These are phyloP conservation scores for Xyliphius kryptos DNA, from an alignment of 2,113 vertebrate species.

Conservation along the genomic window DNA sequence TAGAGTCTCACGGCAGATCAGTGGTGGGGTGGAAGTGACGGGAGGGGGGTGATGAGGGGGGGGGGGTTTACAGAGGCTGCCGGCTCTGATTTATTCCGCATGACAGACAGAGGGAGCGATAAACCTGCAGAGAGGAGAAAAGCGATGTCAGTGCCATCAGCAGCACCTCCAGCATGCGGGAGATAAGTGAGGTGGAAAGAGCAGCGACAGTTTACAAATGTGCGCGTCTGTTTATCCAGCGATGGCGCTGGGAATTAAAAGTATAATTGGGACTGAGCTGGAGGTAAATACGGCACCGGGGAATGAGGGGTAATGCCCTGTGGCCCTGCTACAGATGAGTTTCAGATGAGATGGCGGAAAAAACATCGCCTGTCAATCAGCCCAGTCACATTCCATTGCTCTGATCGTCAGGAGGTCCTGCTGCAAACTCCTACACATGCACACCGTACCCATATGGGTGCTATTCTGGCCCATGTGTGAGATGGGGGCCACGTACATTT, in stretches of 20 bases:
- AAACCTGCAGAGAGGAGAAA: constrained; percentile 5
- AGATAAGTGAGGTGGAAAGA: constrained; percentile 33
- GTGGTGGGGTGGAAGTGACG: constrained; percentile 3
- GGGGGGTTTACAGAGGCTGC: constrained; percentile 7
- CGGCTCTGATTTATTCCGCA: constrained; percentile 36
- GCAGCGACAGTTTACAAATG: constrained; percentile 37
- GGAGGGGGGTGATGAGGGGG: too few species aligned
- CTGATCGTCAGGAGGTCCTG: background rate
- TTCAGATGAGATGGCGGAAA: background rate
- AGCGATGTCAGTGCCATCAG: constrained; percentile 18
- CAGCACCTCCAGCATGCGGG: constrained; percentile 34
- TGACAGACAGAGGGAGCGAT: constrained; percentile 13
- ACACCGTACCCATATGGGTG: too few species aligned
- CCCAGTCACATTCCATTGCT: background rate
- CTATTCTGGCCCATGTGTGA: too few species aligned
- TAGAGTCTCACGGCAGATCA: constrained; percentile 33
- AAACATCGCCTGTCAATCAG: background rate
- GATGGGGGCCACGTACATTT: too few species aligned
- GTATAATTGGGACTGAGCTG: constrained; percentile 3
- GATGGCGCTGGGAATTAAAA: constrained; percentile 29
- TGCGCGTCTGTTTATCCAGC: constrained; percentile 31
- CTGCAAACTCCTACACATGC: too few species aligned
- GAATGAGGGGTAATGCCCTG: background rate
- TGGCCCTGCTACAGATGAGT: background rate
- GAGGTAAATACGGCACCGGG: background rate